These are phyloP conservation scores for Bombus turneri DNA, from an alignment of 1,140 invertebrate species.

Conservation along the genomic window DNA sequence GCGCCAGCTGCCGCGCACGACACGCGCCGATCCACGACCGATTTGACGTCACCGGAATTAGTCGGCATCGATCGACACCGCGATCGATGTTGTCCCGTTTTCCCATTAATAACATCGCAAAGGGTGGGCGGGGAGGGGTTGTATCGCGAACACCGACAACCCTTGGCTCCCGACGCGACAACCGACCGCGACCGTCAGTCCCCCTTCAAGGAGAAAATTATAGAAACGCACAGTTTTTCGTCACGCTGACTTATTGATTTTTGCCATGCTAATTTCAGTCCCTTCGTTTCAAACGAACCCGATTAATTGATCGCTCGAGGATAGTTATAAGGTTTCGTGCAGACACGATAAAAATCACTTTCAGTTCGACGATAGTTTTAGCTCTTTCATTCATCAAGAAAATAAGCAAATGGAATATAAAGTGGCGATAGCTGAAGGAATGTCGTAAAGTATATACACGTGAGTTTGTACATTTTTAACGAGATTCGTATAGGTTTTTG, in stretches of 20 bases:
- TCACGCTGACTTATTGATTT: slow-evolving; percentile 3
- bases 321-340: slow-evolving; percentile 1
- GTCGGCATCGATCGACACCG: slow-evolving; percentile 53
- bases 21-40: slow-evolving; percentile 58
- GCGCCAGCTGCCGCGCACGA: slow-evolving; percentile 52
- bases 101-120: slow-evolving; percentile 4
- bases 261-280: background rate
- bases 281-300: background rate
- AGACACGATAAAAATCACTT: background rate
- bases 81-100: slow-evolving; percentile 56
- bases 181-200: background rate
- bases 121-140: background rate
- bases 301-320: background rate
- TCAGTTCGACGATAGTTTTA: background rate
- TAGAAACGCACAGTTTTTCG: background rate
- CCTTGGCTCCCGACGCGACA: background rate
- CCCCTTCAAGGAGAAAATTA: background rate
- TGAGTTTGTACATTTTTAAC: too few species aligned
- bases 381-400: background rate
- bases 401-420: background rate
- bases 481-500: too few species aligned
- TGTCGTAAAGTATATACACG: too few species aligned
- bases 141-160: background rate
- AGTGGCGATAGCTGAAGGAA: too few species aligned
- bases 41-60: slow-evolving; percentile 64